phyloP scores from a whole-genome alignment of 2,797 vertebrate species.

The Epinephelus coioides region DNA sequence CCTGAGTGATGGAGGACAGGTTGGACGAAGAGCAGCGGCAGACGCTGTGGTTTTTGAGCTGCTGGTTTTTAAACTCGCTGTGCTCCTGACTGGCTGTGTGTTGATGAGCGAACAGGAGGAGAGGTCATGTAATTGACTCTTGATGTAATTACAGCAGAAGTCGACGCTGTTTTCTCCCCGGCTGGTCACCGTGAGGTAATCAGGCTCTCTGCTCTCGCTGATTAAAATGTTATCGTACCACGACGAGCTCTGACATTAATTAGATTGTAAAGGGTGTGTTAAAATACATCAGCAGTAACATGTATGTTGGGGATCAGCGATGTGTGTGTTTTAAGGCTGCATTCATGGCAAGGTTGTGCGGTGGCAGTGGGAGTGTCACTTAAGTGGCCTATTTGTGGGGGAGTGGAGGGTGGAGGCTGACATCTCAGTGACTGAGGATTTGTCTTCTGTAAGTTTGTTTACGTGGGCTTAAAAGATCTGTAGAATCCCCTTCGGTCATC shows the following conservation, averaged over 20 bases:
- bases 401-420: no score
- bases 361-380: no score
- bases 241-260: conserved; percentile 66
- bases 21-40: background rate
- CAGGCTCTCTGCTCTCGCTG: conserved; percentile 44
- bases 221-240: conserved; percentile 67
- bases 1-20: background rate
- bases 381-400: no score
- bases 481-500: no score
- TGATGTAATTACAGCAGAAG: conserved; percentile 56
- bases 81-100: background rate
- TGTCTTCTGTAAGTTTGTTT: no score
- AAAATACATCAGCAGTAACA: conserved; percentile 66
- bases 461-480: no score
- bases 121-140: conserved; percentile 62
- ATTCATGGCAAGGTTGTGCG: no score
- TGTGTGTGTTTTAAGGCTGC: no score
- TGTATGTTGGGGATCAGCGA: conserved; percentile 38
- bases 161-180: conserved; percentile 24
- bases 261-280: conserved; percentile 66
- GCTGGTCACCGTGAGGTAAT: conserved; percentile 59
- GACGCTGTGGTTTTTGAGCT: background rate
- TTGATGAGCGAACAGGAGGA: conserved; percentile 33
- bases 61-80: background rate
- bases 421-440: no score